Percentiles rank a stretch among this genome's conserved stretches.
These are phyloP conservation scores for Ceyx margarethae DNA, from an alignment of 2,113 vertebrate genomes.

Conservation along the genomic window DNA sequence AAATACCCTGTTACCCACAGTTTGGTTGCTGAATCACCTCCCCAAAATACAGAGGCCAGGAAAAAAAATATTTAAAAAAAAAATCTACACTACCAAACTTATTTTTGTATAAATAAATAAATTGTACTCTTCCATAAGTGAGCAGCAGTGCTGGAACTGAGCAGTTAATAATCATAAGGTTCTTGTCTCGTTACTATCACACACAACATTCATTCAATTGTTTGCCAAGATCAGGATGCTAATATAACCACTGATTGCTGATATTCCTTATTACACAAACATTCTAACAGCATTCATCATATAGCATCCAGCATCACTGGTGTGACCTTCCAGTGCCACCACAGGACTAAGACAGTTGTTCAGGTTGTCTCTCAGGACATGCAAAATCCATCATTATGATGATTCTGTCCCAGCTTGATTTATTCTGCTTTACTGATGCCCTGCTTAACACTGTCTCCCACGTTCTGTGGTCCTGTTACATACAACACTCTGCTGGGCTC, in stretches of 20 bases:
- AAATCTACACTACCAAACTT: neutral
- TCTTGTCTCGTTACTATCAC: neutral
- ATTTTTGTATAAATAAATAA: neutral
- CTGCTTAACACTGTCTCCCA: neutral
- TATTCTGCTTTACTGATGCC: neutral
- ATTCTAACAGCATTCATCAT: neutral
- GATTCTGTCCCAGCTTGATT: neutral
- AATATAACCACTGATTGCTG: neutral
- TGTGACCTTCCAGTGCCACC: neutral
- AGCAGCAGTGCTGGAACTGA: neutral
- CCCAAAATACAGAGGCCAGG: neutral
- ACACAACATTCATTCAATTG: neutral
- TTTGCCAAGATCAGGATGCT: neutral
- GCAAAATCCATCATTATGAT: neutral
- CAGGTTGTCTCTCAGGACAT: neutral
- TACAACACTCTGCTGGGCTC: neutral
- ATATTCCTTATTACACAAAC: neutral
- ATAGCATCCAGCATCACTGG: neutral
- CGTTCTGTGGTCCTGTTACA: neutral
- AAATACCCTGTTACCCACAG: neutral
- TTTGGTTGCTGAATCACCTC: neutral
- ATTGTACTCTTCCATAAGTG: neutral
- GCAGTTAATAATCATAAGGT: neutral
- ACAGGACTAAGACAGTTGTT: neutral
- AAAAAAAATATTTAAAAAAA: neutral